Conservation (phyloP, 2,888 invertebrate species). For the Noctua janthe region DNA sequence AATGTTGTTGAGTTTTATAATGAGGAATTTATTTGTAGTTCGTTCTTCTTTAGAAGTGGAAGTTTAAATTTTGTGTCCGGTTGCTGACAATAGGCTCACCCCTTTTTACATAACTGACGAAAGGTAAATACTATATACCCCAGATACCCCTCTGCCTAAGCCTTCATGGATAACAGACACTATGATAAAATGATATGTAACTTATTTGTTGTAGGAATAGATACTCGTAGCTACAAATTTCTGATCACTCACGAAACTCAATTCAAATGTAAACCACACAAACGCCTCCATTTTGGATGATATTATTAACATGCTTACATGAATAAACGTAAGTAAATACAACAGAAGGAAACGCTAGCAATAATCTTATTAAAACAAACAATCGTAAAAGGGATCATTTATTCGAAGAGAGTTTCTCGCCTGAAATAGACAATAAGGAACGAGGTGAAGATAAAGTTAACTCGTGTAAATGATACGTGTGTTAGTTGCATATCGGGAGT, state of each 20-base stretch:
- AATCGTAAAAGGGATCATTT: slow-evolving; percentile 11
- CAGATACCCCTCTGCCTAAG: neutral
- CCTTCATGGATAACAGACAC: neutral
- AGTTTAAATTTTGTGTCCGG: neutral
- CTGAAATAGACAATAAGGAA: no score
- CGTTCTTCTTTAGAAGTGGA: neutral
- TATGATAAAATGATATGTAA: neutral
- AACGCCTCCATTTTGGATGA: slow-evolving; percentile 5
- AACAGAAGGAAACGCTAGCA: slow-evolving; percentile 26
- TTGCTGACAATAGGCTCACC: neutral
- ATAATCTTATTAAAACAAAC: slow-evolving; percentile 47
- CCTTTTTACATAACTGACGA: no score
- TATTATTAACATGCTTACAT: slow-evolving; percentile 28
- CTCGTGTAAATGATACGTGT: neutral
- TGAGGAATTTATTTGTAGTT: neutral
- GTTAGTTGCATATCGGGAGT: neutral
- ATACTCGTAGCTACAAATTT: no score
- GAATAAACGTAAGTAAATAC: slow-evolving; percentile 40
- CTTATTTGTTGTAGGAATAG: neutral
- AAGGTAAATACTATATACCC: neutral
- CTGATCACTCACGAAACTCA: neutral
- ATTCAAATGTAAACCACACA: slow-evolving; percentile 31
- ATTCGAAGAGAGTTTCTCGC: neutral
- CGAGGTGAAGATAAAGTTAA: neutral
- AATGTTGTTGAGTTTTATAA: neutral